Conservation (phyloP, 2,113 vertebrate species). For the Corythornis cristatus region DNA sequence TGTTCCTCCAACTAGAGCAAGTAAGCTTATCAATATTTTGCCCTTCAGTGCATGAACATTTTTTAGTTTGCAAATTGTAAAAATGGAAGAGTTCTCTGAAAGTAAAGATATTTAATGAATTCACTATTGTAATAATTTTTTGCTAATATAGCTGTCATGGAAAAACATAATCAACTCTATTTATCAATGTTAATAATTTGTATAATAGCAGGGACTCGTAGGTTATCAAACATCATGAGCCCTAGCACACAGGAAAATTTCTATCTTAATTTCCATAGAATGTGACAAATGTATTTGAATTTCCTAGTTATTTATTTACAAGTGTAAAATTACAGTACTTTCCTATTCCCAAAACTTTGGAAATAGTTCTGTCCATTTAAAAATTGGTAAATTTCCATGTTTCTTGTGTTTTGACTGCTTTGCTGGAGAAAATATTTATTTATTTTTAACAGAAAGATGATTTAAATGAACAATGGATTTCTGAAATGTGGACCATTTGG, state of each 20-base stretch:
- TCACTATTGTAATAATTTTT: neutral
- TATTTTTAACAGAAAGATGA: neutral
- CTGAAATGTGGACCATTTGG: neutral
- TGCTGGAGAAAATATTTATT: neutral
- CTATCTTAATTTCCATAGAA: neutral
- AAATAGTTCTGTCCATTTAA: neutral
- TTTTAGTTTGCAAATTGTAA: neutral
- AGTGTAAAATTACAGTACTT: neutral
- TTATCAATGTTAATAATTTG: neutral
- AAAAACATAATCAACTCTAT: neutral
- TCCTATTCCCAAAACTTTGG: neutral
- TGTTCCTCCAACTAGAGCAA: slow-evolving; percentile 54
- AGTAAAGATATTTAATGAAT: neutral
- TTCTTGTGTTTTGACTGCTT: neutral
- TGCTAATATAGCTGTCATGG: neutral
- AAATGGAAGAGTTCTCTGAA: neutral
- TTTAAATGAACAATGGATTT: neutral
- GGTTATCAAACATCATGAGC: neutral
- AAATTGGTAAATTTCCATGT: neutral
- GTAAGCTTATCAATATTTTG: slow-evolving; percentile 64
- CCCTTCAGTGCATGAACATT: neutral
- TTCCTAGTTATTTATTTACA: neutral
- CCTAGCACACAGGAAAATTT: neutral
- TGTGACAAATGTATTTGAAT: neutral
- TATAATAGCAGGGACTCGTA: neutral